phyloP scores from a whole-genome alignment of 2,888 invertebrate genomes.

The Cylloceria caligata region DNA sequence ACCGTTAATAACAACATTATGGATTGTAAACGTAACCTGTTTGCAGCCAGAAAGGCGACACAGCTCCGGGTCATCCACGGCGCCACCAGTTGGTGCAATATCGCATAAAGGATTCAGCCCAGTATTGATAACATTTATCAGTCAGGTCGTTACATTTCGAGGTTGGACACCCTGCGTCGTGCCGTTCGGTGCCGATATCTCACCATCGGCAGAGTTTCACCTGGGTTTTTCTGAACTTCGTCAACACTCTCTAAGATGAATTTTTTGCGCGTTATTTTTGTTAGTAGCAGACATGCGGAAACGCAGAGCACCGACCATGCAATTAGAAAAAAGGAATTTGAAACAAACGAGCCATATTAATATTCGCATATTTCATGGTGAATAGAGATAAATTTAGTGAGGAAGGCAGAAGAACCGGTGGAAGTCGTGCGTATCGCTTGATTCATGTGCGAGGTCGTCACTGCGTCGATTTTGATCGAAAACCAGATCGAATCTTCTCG shows the following conservation, averaged over 20 bases:
- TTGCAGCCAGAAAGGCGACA: no score
- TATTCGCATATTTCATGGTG: background rate
- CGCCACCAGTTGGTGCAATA: no score
- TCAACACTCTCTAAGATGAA: conserved; percentile 72
- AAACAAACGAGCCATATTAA: background rate
- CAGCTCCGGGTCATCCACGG: no score
- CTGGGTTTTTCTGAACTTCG: conserved; percentile 71
- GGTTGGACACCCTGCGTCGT: no score
- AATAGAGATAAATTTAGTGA: conserved; percentile 9
- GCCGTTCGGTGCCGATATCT: no score
- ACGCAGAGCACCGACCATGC: conserved; percentile 67
- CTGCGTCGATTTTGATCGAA: conserved; percentile 39
- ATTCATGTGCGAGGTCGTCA: conserved; percentile 20
- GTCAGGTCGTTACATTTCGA: no score
- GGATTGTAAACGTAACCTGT: no score
- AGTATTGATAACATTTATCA: no score
- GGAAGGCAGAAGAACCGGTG: background rate
- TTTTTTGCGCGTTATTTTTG: conserved; percentile 75
- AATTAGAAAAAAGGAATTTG: background rate
- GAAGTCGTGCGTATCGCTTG: conserved; percentile 43
- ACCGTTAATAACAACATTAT: no score
- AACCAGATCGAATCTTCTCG: conserved; percentile 52
- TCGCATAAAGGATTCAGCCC: no score
- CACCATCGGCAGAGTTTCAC: no score
- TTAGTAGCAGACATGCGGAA: conserved; percentile 70